Base-by-base conservation (phyloP, 2,113 vertebrate species). In the Toxotes jaculatrix region DNA sequence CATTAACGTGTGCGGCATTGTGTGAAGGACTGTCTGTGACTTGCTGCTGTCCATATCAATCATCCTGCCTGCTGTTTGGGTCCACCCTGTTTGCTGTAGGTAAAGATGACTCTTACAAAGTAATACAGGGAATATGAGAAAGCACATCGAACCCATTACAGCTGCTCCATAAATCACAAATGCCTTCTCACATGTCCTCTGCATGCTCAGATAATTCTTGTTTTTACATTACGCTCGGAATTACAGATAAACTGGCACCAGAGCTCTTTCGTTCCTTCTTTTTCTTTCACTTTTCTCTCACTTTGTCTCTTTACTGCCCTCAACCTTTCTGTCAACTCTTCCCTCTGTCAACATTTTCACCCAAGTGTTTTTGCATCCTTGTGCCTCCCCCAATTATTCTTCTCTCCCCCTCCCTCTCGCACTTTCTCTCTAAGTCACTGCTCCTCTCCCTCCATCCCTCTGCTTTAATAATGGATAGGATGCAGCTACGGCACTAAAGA, bases 11-110 rank as follows among this genome's bases (percentile, higher is more conserved):
- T 87, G 92, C 93, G 94, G 93, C 91, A 40, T 86, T 92, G 80
- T 94, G 90, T 95, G 93, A 96, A 94, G 95, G 93, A 88, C 81
- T 92, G 84, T 87, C 91, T 94, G 93, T 90, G 93, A 93, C 86
- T 86, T 86, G 84, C 72, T 84, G 77, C 74, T 84, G 83, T 85
- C 72, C 45, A 40, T 91, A 91, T 97, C 96, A 95, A 96, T 97
- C 95, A 96, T 90, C 31, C 76, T 95, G 94, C 93, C 91, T 75
- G 77, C 79, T 89, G 82, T 89, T 89, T 94, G 88, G 91, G 76
- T 87, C 82, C 89, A 78, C 84, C 91, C 84, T 82, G 92, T 67
- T 57, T 88, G 94, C 95, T 94, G 95, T 94, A 90, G 91, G 91
- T 94, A 89, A 94, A 87, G 83, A 91, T 77, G 84, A 89, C 9